These are phyloP conservation scores for Leptobrachium ailaonicum DNA, from an alignment of 2,113 vertebrate genomes.

Conservation along the genomic window DNA sequence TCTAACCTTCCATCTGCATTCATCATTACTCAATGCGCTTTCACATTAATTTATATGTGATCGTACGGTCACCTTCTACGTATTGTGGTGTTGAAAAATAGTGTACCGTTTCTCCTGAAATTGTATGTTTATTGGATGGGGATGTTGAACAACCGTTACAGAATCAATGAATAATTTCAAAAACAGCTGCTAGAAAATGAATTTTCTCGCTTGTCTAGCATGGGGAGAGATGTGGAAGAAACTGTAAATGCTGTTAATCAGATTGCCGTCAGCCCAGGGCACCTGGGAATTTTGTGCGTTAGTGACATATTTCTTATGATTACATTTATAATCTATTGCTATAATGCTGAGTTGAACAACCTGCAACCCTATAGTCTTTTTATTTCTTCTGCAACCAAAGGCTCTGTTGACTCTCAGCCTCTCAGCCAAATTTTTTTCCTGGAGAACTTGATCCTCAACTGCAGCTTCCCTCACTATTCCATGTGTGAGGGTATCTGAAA, in stretches of 20 bases:
- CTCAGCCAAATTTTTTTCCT: too few species aligned
- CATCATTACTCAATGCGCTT: slow-evolving; percentile 1
- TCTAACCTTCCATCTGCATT: slow-evolving; percentile 14
- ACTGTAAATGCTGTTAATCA: slow-evolving; percentile 17
- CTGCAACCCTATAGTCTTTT: too few species aligned
- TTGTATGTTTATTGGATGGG: slow-evolving; percentile 43
- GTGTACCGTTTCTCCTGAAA: slow-evolving; percentile 4
- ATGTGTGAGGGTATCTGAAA: too few species aligned
- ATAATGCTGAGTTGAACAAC: slow-evolving; percentile 4
- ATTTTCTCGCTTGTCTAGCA: slow-evolving; percentile 18
- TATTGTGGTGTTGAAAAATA: not conserved
- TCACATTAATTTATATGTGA: slow-evolving; percentile 28
- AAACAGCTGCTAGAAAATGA: slow-evolving; percentile 33
- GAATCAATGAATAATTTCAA: slow-evolving; percentile 47
- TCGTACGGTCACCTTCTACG: not conserved
- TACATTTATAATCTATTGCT: slow-evolving; percentile 30
- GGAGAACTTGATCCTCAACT: too few species aligned
- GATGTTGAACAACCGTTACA: slow-evolving; percentile 33
- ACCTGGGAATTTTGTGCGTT: slow-evolving; percentile 2
- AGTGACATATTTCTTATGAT: slow-evolving; percentile 38
- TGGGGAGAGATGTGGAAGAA: not conserved
- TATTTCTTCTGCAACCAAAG: too few species aligned
- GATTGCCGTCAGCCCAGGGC: slow-evolving; percentile 22
- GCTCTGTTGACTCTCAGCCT: too few species aligned
- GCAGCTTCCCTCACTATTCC: too few species aligned